Evolutionary conservation across 2,113 vertebrate genomes (phyloP).

Genomic region (Boleophthalmus pectinirostris): DNA sequence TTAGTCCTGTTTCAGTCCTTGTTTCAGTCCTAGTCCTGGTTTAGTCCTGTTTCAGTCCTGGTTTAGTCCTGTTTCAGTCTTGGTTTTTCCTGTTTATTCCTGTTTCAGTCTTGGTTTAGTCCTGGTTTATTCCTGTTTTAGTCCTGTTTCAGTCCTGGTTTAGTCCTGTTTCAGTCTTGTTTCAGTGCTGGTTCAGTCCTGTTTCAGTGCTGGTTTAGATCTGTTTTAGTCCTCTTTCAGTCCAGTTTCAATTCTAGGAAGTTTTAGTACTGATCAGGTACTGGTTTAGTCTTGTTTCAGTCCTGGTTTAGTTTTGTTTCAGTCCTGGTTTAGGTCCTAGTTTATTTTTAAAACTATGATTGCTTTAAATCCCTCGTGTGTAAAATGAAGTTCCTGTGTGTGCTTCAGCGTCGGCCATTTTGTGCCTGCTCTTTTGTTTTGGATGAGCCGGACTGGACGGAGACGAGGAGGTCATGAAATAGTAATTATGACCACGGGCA

Average conservation of each 20-base stretch:
- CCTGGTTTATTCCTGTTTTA: background rate
- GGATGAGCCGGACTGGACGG: conserved; percentile 25
- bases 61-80: background rate
- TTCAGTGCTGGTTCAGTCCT: background rate
- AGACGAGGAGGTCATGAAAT: conserved; percentile 60
- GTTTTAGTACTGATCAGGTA: too few species aligned
- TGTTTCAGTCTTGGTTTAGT: background rate
- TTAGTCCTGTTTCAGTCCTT: background rate
- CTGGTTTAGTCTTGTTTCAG: background rate
- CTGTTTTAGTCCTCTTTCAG: too few species aligned
- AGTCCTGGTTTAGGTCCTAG: background rate
- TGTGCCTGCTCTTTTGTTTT: background rate
- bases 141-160: background rate
- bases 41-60: background rate
- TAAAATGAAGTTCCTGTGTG: background rate
- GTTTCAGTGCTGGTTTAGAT: too few species aligned
- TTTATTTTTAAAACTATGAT: background rate
- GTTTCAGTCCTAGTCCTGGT: background rate
- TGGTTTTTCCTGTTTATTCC: background rate
- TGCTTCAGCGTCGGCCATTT: background rate
- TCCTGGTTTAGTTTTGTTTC: background rate
- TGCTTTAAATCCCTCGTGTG: background rate
- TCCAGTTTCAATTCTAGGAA: too few species aligned
- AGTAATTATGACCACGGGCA: conserved; percentile 53
- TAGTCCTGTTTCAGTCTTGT: background rate